These are phyloP conservation scores for Linurgus olivaceus DNA, from an alignment of 2,797 vertebrate species.

Conservation along the genomic window DNA sequence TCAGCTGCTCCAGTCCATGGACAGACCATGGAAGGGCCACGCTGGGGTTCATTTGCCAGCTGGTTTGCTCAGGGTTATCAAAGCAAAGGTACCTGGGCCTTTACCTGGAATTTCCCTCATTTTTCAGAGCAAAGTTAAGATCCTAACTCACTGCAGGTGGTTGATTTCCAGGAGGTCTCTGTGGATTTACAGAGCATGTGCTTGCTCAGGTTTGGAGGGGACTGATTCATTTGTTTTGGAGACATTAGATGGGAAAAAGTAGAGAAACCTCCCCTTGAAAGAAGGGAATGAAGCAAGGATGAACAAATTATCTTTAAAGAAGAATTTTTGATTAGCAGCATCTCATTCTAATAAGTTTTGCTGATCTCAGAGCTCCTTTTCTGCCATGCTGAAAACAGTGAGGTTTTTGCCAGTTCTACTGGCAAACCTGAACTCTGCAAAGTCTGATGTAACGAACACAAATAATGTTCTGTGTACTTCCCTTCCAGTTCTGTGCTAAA, in stretches of 20 bases:
- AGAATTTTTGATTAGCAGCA: not conserved
- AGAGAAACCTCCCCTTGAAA: not conserved
- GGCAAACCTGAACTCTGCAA: not conserved
- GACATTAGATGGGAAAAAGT: not conserved
- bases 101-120: not conserved
- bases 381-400: not conserved
- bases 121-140: not conserved
- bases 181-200: accelerated
- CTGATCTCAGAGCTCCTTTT: not conserved
- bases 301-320: not conserved
- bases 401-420: not conserved
- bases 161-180: not conserved
- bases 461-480: not conserved
- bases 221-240: not conserved
- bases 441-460: not conserved
- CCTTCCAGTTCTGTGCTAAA: not conserved
- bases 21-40: not conserved
- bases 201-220: not conserved
- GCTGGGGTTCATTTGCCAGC: not conserved
- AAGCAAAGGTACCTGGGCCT: not conserved
- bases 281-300: not conserved
- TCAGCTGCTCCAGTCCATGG: not conserved
- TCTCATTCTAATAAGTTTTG: not conserved
- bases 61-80: not conserved
- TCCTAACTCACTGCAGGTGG: accelerated